These are phyloP conservation scores for Chrysaora quinquecirrha DNA, from an alignment of 30 jellyfish, hydroid and myxozoan genomes.

Conservation along the genomic window DNA sequence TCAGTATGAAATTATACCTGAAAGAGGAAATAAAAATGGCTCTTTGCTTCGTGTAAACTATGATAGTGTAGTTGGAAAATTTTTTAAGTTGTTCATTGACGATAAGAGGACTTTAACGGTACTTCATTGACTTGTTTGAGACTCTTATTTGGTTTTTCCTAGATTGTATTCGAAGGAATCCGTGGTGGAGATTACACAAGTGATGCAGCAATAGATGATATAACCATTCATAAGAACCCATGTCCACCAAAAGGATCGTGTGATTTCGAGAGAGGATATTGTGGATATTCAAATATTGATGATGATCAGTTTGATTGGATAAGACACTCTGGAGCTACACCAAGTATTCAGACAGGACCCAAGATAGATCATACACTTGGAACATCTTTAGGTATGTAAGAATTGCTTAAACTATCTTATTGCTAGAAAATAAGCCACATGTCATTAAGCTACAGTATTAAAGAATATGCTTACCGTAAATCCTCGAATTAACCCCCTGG, in stretches of 20 bases:
- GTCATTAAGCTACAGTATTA: too few relatives aligned
- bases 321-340: conserved; percentile 88
- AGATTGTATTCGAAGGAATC: conserved; percentile 92
- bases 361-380: conserved; percentile 90
- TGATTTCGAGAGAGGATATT: conserved; percentile 83
- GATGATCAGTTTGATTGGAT: conserved; percentile 93
- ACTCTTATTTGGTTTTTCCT: neutral
- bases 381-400: conserved; percentile 60
- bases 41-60: too few relatives aligned
- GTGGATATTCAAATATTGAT: conserved; percentile 76
- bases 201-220: conserved; percentile 95
- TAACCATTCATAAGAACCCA: conserved; percentile 72
- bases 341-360: conserved; percentile 96
- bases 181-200: conserved; percentile 88
- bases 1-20: too few relatives aligned
- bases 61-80: too few relatives aligned
- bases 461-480: too few relatives aligned
- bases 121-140: too few relatives aligned
- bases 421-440: neutral
- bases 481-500: too few relatives aligned
- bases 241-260: conserved; percentile 95
- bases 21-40: too few relatives aligned
- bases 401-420: neutral
- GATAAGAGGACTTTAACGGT: too few relatives aligned
- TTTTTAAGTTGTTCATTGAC: too few relatives aligned